These are phyloP conservation scores for Cyrtorhinus lividipennis DNA, from an alignment of 1,140 invertebrate species.

Conservation along the genomic window DNA sequence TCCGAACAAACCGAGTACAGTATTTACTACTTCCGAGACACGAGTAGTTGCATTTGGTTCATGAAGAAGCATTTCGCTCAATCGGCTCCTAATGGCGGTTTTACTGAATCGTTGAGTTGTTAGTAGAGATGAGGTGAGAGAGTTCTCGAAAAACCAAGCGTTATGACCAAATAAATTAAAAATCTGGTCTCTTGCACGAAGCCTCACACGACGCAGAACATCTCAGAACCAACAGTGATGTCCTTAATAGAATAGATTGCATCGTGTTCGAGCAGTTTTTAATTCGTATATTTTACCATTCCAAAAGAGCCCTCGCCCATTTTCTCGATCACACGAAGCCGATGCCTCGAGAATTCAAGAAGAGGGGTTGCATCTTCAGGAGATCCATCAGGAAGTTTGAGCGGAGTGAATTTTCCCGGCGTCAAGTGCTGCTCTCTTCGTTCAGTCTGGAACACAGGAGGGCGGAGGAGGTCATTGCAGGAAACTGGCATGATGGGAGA, in stretches of 20 bases:
- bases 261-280: background rate
- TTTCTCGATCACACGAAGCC: slow-evolving; percentile 67
- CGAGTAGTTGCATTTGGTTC: too few relatives aligned
- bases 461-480: background rate
- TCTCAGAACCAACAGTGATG: too few relatives aligned
- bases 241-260: too few relatives aligned
- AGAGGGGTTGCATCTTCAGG: slow-evolving; percentile 42
- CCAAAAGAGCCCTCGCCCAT: slow-evolving; percentile 78
- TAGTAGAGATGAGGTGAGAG: too few relatives aligned
- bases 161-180: too few relatives aligned
- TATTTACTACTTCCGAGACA: too few relatives aligned
- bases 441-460: slow-evolving; percentile 38
- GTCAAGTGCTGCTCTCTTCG: slow-evolving; percentile 41
- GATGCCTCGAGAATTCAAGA: slow-evolving; percentile 62
- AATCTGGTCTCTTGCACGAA: background rate
- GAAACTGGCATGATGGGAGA: too few relatives aligned
- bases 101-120: too few relatives aligned
- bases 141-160: too few relatives aligned
- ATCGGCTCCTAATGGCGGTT: too few relatives aligned
- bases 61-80: too few relatives aligned
- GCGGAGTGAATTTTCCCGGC: slow-evolving; percentile 46
- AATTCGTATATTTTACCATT: slow-evolving; percentile 54
- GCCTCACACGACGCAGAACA: background rate
- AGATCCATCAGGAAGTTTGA: slow-evolving; percentile 48
- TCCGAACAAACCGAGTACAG: too few relatives aligned